Base-by-base conservation (phyloP, 2,888 invertebrate genomes). In the Lingula anatina region DNA sequence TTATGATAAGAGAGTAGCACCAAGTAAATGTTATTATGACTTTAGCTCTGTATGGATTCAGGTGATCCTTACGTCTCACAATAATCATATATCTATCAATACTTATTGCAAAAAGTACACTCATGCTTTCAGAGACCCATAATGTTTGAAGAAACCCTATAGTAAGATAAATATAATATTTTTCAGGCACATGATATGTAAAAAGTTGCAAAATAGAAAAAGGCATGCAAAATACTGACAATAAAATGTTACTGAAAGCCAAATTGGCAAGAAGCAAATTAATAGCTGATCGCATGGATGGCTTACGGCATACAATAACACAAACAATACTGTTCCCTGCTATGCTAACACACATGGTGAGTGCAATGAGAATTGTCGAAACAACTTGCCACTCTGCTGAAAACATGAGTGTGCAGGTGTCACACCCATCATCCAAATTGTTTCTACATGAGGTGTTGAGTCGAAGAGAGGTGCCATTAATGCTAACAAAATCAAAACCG, bases 221-320 rank as follows among this genome's bases (percentile, higher is more conserved):
- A 4, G 70, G 66, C 51, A 67, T 59, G 25, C 62, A 64, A 9
- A 61, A n/a, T 4, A 54, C 15, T 15, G 64, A 50, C 1, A 66
- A 53, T 4, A 64, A 35, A 4, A 68, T 54, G 48, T 71, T 64
- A 25, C 64, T 56, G 2, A 65, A 37, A 5, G 71, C 70, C 57
- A 71, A 62, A 47, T 64, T 65, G 9, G 70, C 65, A 25, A 73
- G 54, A 5, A 71, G 54, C 5, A 71, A 48, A 50, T 73, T 73
- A 49, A 71, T 71, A 37, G 68, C 65, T 0, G 71, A 71, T 9
- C 69, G 54, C 73, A 73, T 71, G 26, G 65, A 56, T 0, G 65
- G 59, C 50, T 69, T 68, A 23, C 63, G 60, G 45, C 62, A 64
- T 15, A 71, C 67, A 21, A 71, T 57, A 20, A 65, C 46, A 46